Conservation (phyloP, 2,888 invertebrate species). For the Boloria euphrosyne region DNA sequence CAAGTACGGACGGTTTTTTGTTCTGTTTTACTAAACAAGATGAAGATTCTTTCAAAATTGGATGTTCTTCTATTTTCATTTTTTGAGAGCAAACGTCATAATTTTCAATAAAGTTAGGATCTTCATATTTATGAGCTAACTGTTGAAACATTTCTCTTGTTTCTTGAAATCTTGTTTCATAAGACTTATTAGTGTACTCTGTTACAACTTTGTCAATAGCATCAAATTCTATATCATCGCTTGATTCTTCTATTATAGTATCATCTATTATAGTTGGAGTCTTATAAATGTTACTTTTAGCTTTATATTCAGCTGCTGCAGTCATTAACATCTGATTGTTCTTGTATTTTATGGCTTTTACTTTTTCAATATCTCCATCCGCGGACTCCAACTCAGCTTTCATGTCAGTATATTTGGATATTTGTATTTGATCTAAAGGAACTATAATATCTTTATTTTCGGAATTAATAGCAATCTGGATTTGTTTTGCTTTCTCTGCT, state of each 20-base stretch:
- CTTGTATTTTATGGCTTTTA: constrained; percentile 63
- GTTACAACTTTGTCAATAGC: constrained; percentile 69
- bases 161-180: constrained; percentile 70
- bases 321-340: constrained; percentile 65
- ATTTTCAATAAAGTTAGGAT: constrained; percentile 45
- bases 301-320: constrained; percentile 49
- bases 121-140: constrained; percentile 66
- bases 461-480: constrained; percentile 60
- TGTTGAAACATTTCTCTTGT: constrained; percentile 69
- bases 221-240: constrained; percentile 60
- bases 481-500: constrained; percentile 70
- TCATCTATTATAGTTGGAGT: constrained; percentile 32
- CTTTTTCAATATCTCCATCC: constrained; percentile 53
- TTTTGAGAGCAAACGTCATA: constrained; percentile 28
- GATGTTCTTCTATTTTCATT: constrained; percentile 48
- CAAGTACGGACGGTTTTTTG: constrained; percentile 49
- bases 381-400: constrained; percentile 59
- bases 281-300: constrained; percentile 25
- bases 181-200: constrained; percentile 69
- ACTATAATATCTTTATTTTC: constrained; percentile 50
- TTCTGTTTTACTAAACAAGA: constrained; percentile 55
- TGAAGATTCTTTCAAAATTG: constrained; percentile 64
- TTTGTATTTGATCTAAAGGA: constrained; percentile 63
- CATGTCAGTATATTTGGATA: constrained; percentile 52
- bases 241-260: constrained; percentile 41